Percentiles rank a stretch among this genome's conserved stretches.
phyloP scores from a whole-genome alignment of 1,140 invertebrate species.

The Cheumatopsyche charites region DNA sequence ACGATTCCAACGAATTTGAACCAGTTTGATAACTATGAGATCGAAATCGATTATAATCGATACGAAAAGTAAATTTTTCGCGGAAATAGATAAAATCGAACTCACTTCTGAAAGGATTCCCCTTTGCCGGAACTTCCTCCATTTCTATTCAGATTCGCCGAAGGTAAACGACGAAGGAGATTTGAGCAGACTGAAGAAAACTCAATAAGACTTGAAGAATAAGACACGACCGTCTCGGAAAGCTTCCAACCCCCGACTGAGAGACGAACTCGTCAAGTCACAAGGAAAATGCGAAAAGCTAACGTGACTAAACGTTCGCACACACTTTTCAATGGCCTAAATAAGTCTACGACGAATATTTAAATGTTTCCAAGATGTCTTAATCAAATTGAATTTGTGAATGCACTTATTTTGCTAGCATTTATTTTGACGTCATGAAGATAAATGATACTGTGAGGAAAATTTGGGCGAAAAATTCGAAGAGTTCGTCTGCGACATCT shows the following conservation, averaged over 20 bases:
- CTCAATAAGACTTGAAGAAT: background rate
- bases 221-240: background rate
- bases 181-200: background rate
- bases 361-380: too few species aligned
- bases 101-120: constrained; percentile 58
- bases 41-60: too few species aligned
- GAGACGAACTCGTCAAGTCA: background rate
- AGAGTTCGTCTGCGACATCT: too few species aligned
- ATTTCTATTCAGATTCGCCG: constrained; percentile 18
- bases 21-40: too few species aligned
- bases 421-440: too few species aligned
- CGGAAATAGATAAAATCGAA: constrained; percentile 23
- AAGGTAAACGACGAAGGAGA: background rate
- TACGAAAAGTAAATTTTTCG: too few species aligned
- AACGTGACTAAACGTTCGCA: background rate
- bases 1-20: too few species aligned
- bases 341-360: too few species aligned
- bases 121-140: constrained; percentile 57
- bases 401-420: too few species aligned
- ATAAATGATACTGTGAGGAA: too few species aligned
- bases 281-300: background rate
- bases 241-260: constrained; percentile 16
- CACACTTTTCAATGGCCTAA: background rate
- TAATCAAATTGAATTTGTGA: too few species aligned
- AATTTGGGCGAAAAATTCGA: too few species aligned